Evolutionary conservation across 2,888 invertebrate species (phyloP), one percentile per base, ranked within the genome.

Genomic region (Lasioglossum malachurum): DNA sequence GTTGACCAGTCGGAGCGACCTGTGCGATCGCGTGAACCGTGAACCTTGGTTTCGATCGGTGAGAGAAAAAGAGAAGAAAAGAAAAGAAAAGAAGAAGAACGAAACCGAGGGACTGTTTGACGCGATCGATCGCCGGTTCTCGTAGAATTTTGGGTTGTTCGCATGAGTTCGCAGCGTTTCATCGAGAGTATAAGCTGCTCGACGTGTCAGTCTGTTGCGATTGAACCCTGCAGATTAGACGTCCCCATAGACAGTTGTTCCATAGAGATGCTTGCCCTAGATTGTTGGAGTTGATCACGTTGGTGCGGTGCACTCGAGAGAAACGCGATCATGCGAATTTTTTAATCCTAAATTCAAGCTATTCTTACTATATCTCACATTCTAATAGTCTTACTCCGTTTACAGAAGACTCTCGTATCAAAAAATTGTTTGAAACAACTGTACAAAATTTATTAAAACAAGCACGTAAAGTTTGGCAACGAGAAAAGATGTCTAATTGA

Each of bases 121-220:
- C 74, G 38, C 76, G 67, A 78, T 44, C 82, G 88, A 44, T 90
- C 88, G 90, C 86, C 88, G 82, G 80, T 78, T 80, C 69, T 86
- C 78, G 82, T 88, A 91, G 92, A 31, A 19, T 92, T 87, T 79
- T 87, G 88, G 78, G 87, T 82, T 89, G 91, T 88, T 90, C 82
- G 91, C 87, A 92, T 87, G 82, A 88, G 85, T 31, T 31, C 31
- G 31, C 31, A 31, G 31, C 31, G 88, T 92, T 92, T 84, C 89
- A 91, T 41, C 87, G 78, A 89, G 87, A 92, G 90, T 92, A 41
- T 41, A 91, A 92, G 93, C 92, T 92, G 92, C 92, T 92, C 92
- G 92, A 91, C 92, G 86, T 92, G 88, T 89, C 89, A 92, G 88
- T 84, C 79, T 92, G 91, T 90, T 91, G 91, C 89, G 83, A 89